Evolutionary conservation across 1,140 invertebrate species (phyloP).

Genomic region (Hermetia illucens): DNA sequence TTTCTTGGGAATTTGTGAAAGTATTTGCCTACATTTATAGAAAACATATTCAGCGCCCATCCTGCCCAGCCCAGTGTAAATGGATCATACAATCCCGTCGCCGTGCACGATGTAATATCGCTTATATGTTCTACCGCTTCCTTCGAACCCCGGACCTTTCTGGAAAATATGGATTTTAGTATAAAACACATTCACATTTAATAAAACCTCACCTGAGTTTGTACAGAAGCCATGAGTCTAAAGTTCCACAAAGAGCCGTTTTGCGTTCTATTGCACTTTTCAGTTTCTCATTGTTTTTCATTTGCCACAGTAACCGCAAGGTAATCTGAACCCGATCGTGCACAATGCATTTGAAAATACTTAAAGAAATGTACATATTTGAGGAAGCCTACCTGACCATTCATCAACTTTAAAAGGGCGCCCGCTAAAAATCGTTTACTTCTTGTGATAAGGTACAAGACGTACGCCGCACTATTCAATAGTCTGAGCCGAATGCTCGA

Average conservation of each 20-base stretch:
- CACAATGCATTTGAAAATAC: too few relatives aligned
- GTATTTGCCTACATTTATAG: conserved; percentile 32
- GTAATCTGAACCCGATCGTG: conserved; percentile 67
- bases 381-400: conserved; percentile 50
- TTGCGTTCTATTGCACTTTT: conserved; percentile 42
- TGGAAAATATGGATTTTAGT: conserved; percentile 1
- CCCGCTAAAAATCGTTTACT: conserved; percentile 66
- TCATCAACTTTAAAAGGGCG: conserved; percentile 64
- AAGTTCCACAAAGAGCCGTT: conserved; percentile 69
- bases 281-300: conserved; percentile 55
- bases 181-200: background rate
- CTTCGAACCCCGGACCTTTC: conserved; percentile 12
- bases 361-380: conserved; percentile 3
- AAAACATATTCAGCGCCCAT: conserved; percentile 52
- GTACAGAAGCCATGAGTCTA: conserved; percentile 88
- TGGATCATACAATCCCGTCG: conserved; percentile 87
- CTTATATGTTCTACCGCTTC: conserved; percentile 46
- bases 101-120: conserved; percentile 77
- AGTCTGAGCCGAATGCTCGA: conserved; percentile 61
- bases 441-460: conserved; percentile 61
- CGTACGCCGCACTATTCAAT: conserved; percentile 29
- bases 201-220: conserved; percentile 38
- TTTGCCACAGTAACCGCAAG: conserved; percentile 59
- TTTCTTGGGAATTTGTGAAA: background rate
- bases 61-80: conserved; percentile 67